Conservation (phyloP, 2,113 vertebrate species). For the Oenanthe melanoleuca region DNA sequence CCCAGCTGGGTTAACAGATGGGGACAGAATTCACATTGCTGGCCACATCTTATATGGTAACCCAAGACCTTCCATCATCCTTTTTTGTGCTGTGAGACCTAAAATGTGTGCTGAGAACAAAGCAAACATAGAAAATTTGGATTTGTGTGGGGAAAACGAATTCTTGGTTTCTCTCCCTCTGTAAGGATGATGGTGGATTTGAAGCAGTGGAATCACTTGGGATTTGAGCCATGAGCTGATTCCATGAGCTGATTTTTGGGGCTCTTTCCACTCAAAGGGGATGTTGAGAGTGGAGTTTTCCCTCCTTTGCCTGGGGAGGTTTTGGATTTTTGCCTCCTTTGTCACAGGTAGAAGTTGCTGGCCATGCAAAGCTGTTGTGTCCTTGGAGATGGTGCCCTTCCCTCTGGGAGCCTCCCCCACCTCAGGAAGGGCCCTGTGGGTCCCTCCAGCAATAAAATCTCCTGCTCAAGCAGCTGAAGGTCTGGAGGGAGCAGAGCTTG, state of each 20-base stretch:
- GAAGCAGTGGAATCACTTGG: background rate
- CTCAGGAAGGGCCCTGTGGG: background rate
- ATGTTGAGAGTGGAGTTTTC: background rate
- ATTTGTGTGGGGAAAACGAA: accelerated
- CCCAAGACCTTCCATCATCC: background rate
- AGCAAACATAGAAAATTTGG: accelerated
- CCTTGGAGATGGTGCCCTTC: background rate
- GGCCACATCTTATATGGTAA: too few species aligned
- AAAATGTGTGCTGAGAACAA: background rate
- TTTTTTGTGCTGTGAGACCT: background rate
- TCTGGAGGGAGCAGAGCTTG: background rate
- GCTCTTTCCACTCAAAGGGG: background rate
- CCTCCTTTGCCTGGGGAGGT: accelerated
- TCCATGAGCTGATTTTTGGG: too few species aligned
- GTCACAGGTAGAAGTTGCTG: too few species aligned
- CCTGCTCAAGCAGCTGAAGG: accelerated
- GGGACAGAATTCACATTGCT: too few species aligned
- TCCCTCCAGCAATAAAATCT: background rate
- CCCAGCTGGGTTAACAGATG: too few species aligned
- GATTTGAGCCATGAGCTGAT: accelerated
- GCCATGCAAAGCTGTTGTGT: too few species aligned
- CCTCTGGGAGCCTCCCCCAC: background rate
- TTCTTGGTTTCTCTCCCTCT: too few species aligned
- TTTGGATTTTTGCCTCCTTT: background rate
- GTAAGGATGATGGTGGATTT: background rate